phyloP scores from a whole-genome alignment of 2,888 invertebrate genomes.

The Andricus curvator region DNA sequence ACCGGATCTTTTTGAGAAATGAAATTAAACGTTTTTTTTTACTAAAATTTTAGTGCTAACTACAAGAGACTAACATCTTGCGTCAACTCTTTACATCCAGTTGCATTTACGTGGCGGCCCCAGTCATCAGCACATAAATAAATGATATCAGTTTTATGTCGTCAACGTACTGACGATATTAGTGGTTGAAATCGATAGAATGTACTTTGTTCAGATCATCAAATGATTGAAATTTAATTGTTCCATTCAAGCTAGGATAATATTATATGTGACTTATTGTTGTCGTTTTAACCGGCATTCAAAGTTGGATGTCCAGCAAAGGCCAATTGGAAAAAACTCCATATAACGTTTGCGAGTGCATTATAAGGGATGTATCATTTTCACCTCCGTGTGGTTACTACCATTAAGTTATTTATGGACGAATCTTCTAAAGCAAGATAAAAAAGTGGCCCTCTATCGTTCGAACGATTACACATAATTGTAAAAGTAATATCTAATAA shows the following conservation, averaged over 20 bases:
- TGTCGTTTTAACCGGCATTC: too few species aligned
- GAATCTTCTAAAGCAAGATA: neutral
- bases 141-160: neutral
- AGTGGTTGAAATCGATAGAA: neutral
- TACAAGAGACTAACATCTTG: neutral
- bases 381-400: too few species aligned
- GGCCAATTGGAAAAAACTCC: too few species aligned
- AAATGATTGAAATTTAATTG: too few species aligned
- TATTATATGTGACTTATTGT: too few species aligned
- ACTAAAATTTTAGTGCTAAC: neutral
- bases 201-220: too few species aligned
- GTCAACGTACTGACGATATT: neutral
- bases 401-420: too few species aligned
- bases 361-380: too few species aligned
- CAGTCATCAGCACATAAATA: neutral
- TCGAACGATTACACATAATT: neutral
- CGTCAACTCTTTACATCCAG: neutral
- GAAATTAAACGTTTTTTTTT: neutral
- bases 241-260: too few species aligned
- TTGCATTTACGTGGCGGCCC: neutral
- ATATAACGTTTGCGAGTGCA: too few species aligned
- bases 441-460: neutral
- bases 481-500: neutral
- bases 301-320: too few species aligned
- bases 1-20: neutral